Base-by-base conservation (phyloP, 2,888 invertebrate species). In the Melieria omissa region DNA sequence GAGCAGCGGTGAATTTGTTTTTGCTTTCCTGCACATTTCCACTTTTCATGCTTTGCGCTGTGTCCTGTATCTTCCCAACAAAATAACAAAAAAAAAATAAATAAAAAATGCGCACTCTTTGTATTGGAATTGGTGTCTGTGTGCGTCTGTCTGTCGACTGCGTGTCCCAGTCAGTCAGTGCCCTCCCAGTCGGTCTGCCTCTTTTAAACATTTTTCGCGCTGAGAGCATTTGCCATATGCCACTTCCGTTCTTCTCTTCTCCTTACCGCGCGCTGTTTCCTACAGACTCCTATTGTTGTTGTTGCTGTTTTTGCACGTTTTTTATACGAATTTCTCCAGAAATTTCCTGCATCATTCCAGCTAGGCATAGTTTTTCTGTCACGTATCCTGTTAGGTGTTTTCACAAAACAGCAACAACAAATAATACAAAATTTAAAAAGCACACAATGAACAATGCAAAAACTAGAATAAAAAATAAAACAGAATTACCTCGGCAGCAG, bases 301-400 rank as follows among this genome's bases (percentile, higher is more conserved):
- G 46, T 58, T 47, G 46, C n/a, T 60, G 14, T 44, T n/a, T 42
- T 52, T 61, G 58, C 16, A 65, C 46, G n/a, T 61, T 44, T 52
- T 61, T 52, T 52, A 49, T 52, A 52, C 49, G 49, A 67, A 61
- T 47, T 61, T 67, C 60, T 67, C 67, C 44, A 67, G 67, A 67
- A 67, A 41, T 45, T 67, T 67, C 60, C 60, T 41, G 16, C 66
- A 41, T 45, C 47, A 14, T 58, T n/a, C 4, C 42, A 29, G 46
- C 9, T 14, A 42, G 47, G 29, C 6, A 29, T 63, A 8, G 12
- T 16, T 63, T 12, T 12, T 29, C 29, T 42, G 49, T 45, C 44
- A 16, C 60, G 60, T 52, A 49, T 41, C 60, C 16, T n/a, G n/a
- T 29, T 29, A 2, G 2, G 29, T 29, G 29, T 29, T 29, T 29